Evolutionary conservation across 2,113 vertebrate species (phyloP).

Genomic region (Sinocyclocheilus grahami): DNA sequence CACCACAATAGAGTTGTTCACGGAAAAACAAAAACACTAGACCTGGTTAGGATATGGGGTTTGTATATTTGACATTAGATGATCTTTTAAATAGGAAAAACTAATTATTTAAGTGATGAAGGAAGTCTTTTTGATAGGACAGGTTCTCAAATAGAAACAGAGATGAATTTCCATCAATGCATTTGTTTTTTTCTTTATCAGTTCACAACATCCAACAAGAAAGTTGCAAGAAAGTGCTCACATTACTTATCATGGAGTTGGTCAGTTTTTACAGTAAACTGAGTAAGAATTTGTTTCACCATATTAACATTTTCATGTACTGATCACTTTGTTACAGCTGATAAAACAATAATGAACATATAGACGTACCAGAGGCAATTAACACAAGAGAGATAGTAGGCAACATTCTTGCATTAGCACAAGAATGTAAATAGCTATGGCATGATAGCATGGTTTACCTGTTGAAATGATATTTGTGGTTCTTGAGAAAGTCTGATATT

Average conservation of each 20-base stretch:
- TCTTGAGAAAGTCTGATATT: not conserved
- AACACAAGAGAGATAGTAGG: not conserved
- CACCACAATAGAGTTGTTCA: not conserved
- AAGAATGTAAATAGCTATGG: conserved; percentile 23
- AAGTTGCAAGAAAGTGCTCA: not conserved
- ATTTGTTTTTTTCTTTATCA: not conserved
- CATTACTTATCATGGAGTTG: not conserved
- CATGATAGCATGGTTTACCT: not conserved
- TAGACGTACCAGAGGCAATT: not conserved
- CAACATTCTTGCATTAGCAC: not conserved
- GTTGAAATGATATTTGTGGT: not conserved
- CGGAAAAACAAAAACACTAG: conserved; percentile 3
- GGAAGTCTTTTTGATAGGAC: not conserved
- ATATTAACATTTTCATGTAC: not conserved
- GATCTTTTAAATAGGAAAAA: not conserved
- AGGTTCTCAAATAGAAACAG: not conserved
- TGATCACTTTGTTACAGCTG: not conserved
- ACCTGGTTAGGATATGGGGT: not conserved
- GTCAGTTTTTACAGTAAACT: not conserved
- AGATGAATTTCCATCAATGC: not conserved
- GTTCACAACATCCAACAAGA: not conserved
- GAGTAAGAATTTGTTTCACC: not conserved
- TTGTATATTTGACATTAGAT: not conserved
- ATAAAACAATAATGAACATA: not conserved
- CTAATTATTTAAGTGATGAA: not conserved